phyloP scores from a whole-genome alignment of 2,888 invertebrate species.

The Caenorhabditis japonica region DNA sequence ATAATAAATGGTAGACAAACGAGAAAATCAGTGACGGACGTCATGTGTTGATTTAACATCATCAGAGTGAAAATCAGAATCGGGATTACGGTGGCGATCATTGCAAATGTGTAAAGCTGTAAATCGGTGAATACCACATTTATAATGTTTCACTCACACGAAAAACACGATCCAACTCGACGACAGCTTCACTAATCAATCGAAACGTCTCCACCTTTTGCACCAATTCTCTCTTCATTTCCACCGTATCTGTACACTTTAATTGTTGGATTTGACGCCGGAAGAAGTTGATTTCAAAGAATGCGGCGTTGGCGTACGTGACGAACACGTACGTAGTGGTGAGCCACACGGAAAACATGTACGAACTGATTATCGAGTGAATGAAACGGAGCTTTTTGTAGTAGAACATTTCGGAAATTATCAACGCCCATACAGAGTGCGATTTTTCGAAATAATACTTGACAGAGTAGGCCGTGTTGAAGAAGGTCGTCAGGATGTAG shows the following conservation, averaged over 20 bases:
- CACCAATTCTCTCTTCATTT: slow-evolving; percentile 36
- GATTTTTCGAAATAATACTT: slow-evolving; percentile 47
- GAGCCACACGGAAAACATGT: slow-evolving; percentile 52
- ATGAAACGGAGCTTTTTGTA: slow-evolving; percentile 42
- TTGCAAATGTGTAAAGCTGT: slow-evolving; percentile 55
- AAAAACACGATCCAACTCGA: slow-evolving; percentile 48
- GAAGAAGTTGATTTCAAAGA: slow-evolving; percentile 45
- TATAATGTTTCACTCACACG: slow-evolving; percentile 1
- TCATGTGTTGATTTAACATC: slow-evolving; percentile 55
- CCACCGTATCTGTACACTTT: slow-evolving; percentile 11
- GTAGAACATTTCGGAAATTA: slow-evolving; percentile 50
- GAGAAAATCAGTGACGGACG: slow-evolving; percentile 44
- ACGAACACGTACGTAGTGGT: slow-evolving; percentile 50
- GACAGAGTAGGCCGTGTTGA: slow-evolving; percentile 38
- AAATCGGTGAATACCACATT: background rate
- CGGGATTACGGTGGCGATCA: slow-evolving; percentile 40
- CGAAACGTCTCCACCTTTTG: slow-evolving; percentile 46
- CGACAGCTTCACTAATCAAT: slow-evolving; percentile 40
- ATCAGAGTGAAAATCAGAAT: slow-evolving; percentile 48
- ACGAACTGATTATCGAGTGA: slow-evolving; percentile 39
- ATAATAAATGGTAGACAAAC: slow-evolving; percentile 50
- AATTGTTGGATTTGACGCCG: slow-evolving; percentile 42
- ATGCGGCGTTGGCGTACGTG: slow-evolving; percentile 50
- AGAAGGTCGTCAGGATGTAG: slow-evolving; percentile 17
- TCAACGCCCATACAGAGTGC: slow-evolving; percentile 41